Evolutionary conservation across 2,113 vertebrate genomes (phyloP).

Genomic region (Sylvietta virens): DNA sequence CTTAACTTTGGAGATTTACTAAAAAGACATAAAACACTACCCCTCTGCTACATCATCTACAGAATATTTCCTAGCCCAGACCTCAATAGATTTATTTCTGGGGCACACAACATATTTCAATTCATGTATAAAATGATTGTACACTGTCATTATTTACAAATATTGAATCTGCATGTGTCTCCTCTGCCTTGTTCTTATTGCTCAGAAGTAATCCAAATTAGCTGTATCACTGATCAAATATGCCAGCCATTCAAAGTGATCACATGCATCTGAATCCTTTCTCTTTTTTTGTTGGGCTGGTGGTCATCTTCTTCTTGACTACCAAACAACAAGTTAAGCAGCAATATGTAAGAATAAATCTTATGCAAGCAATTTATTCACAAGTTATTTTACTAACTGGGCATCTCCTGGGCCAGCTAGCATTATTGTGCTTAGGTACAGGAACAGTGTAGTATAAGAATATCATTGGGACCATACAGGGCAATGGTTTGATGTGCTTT

Average conservation of each 20-base stretch:
- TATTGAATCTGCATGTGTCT: neutral
- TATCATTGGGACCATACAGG: neutral
- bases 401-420: neutral
- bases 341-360: neutral
- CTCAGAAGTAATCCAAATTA: neutral
- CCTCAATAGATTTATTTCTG: neutral
- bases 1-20: neutral
- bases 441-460: neutral
- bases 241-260: neutral
- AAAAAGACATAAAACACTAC: neutral
- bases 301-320: neutral
- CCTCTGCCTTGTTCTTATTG: neutral
- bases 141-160: neutral
- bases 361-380: neutral
- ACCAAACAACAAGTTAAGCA: neutral
- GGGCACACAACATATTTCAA: neutral
- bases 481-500: neutral
- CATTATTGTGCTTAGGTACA: neutral
- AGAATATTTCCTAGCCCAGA: neutral
- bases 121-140: neutral
- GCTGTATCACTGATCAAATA: neutral
- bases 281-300: rapidly evolving
- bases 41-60: neutral
- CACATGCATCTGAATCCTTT: rapidly evolving
- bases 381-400: neutral